Base-by-base conservation (phyloP, 2,113 vertebrate species). In the Blennius ocellaris region DNA sequence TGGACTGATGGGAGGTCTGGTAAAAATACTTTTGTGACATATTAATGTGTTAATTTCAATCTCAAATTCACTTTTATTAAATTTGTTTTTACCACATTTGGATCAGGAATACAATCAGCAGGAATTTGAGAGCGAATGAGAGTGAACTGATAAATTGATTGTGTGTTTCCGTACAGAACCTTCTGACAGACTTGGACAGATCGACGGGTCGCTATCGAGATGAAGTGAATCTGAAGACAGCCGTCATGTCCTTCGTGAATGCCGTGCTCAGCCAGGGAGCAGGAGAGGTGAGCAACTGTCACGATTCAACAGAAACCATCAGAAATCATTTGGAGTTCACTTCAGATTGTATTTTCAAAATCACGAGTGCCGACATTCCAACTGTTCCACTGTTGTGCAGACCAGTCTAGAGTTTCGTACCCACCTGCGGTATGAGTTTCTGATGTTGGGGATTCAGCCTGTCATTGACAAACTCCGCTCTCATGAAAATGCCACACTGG, bases 241-340 rank as follows among this genome's bases (percentile, higher is more conserved):
- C 97, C 82, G 96, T 97, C 77, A 98, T 99, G 97, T 97, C 96
- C 78, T 98, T 99, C 85, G 97, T 98, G 91, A 99, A 99, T 0
- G 97, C 97, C 8, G 93, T 98, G 62, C 94, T 99, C 55, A 98
- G 96, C n/a, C 94, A 96, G 55, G 97, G 97, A 45, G 94, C 95
- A 7, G 97, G 97, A 62, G 96, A 97, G 95, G 97, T 98, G 70
- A 47, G 8, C 10, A 14, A 8, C 15, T 7, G 21, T 30, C 21
- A 30, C 21, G 21, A 30, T 30, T 30, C 21, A 30, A 4, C 21
- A 30, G 21, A 30, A 30, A 30, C 21, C 21, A 4, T 30, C 21
- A 30, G 21, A 30, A 30, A 30, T 30, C 21, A 30, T 30, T 4
- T 30, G 21, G 21, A 30, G 4, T 30, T 30, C 4, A 30, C 21